Evolutionary conservation across 2,113 vertebrate genomes (phyloP).

Genomic region (Semicossyphus pulcher): DNA sequence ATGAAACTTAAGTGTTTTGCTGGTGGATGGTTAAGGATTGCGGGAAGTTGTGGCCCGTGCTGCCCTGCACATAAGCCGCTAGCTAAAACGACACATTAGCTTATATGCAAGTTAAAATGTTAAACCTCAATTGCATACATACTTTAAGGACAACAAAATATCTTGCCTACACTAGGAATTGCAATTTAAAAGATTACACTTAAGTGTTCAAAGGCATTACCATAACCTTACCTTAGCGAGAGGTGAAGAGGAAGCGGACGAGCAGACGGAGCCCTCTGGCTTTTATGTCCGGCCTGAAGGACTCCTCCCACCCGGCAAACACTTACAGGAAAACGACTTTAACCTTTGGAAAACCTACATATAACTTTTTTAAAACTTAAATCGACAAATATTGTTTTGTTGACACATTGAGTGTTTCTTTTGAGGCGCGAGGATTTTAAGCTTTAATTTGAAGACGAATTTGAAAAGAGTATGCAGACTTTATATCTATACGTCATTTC

Average conservation of each 20-base stretch:
- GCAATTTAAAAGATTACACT: too few relatives aligned
- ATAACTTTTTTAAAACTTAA: too few relatives aligned
- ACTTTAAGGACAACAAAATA: too few relatives aligned
- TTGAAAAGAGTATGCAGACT: background rate
- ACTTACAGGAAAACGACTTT: background rate
- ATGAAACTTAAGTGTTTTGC: fast-evolving
- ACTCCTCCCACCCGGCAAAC: constrained; percentile 32
- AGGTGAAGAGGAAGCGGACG: background rate
- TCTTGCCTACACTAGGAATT: too few relatives aligned
- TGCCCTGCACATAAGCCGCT: too few relatives aligned
- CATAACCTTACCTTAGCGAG: constrained; percentile 42
- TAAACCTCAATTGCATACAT: fast-evolving
- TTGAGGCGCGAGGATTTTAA: too few relatives aligned
- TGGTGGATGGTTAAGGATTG: constrained; percentile 62
- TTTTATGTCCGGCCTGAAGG: constrained; percentile 37
- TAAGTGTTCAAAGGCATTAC: too few relatives aligned
- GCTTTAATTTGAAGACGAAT: background rate
- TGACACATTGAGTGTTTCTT: too few relatives aligned
- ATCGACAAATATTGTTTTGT: too few relatives aligned
- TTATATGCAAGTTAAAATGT: fast-evolving
- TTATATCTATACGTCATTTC: constrained; percentile 2
- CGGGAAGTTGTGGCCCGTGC: fast-evolving
- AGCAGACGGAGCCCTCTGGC: fast-evolving
- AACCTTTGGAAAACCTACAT: too few relatives aligned
- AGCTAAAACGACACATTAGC: fast-evolving